Base-by-base conservation (phyloP, 2,888 invertebrate genomes). In the Tillus elongatus region DNA sequence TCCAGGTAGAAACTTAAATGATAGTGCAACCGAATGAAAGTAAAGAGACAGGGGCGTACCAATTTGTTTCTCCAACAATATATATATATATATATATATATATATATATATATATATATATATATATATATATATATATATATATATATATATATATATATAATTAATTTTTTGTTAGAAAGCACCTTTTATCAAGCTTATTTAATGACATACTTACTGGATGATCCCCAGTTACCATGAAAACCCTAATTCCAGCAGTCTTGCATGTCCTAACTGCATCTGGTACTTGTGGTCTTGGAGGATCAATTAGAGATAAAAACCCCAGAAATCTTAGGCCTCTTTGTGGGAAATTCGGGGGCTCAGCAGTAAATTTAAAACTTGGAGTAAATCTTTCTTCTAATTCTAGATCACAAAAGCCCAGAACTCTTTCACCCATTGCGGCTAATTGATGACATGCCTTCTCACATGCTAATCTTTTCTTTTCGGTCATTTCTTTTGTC, bases 201-300 rank as follows among this genome's bases (percentile, higher is more conserved):
- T n/a, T n/a, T n/a, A n/a, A n/a, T n/a, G n/a, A n/a, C n/a, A n/a
- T n/a, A 19, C 24, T 35, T 14, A 77, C 75, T 1, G 83, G 84
- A 60, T 85, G 84, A 62, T 85, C 84, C 9, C 82, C 82, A 0
- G 82, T 83, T 6, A 82, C 78, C 82, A 83, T 82, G 54, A 82
- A 74, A 9, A 78, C 75, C 33, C 84, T 80, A 36, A 88, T 86
- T 3, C 83, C 83, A 2, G 84, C 84, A 10, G 71, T 71, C 12
- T 82, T 74, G 43, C 82, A 82, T 32, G 77, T 71, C 9, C 56
- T 50, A 13, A 76, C 75, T 2, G 83, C 82, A 40, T 75, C 73
- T 2, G 72, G 69, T 2, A 77, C 77, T 36, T 71, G 70, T 3
- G 75, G 69, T 38, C 77, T 64, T 1, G 77, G 77, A 8, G 77